Base-by-base conservation (phyloP, 1,140 invertebrate genomes). In the Pachyrhynchus sulphureomaculatus region DNA sequence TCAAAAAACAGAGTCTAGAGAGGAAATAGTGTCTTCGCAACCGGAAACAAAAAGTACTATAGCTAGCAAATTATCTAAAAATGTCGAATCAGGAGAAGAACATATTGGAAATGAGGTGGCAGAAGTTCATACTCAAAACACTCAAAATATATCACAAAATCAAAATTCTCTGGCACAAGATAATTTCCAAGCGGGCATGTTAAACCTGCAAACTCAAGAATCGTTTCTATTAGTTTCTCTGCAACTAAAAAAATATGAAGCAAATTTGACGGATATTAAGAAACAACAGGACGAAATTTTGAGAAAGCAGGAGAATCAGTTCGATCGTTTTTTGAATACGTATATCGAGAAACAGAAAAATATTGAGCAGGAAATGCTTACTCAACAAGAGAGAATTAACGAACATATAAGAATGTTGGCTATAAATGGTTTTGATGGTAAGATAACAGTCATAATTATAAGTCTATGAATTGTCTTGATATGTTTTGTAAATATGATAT, bases 361-460 rank as follows among this genome's bases (percentile, higher is more conserved):
- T 54, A 73, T 82, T 63, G 80, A 82, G 65, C 75, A 78, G 44
- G 76, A 78, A 45, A 79, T 81, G 54, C 71, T 77, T 33, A 53
- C 72, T 8, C 80, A 82, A 65, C 80, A 82, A 62, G 77, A 81
- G 57, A 70, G 79, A 3, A 80, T 82, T 9, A 82, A 80, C 67
- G 75, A 78, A 65, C 79, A 82, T 45, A 77, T 82, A 9, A 76
- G 81, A 49, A 63, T 79, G 10, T 65, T 82, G 63, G 74, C 81
- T 65, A 20, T 61, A 6, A 21, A n/a, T 4, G 48, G 48, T 17
- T 37, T 23, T 37, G 29, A 57, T 34, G 33, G 48, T 36, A 18
- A 20, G 48, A 29, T n/a, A n/a, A n/a, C n/a, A n/a, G n/a, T n/a
- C n/a, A n/a, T n/a, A n/a, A n/a, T n/a, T n/a, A n/a, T n/a, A n/a